Evolutionary conservation across 2,113 vertebrate genomes (phyloP).

Genomic region (Thalassarche chlororhynchos): DNA sequence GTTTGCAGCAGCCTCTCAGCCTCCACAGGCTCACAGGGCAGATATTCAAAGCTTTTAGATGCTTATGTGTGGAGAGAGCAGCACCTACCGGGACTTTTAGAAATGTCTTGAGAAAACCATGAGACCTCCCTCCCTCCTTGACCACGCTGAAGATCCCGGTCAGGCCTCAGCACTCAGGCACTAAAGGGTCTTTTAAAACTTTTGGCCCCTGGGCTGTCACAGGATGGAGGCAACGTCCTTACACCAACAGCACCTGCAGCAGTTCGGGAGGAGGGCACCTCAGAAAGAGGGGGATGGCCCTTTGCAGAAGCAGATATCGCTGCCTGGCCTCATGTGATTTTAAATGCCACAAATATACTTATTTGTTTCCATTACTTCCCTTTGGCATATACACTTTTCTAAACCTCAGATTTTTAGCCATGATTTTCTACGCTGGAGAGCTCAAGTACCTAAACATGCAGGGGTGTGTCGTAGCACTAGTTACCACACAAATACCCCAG

Average conservation of each 20-base stretch:
- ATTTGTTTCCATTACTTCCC: neutral
- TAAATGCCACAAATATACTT: neutral
- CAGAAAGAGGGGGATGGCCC: neutral
- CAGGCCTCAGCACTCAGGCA: too few species aligned
- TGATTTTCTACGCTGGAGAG: fast-evolving
- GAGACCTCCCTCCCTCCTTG: neutral
- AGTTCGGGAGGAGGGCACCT: fast-evolving
- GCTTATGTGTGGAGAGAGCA: neutral
- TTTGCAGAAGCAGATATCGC: neutral
- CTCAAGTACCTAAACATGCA: neutral
- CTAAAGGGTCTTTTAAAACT: neutral
- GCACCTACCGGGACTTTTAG: neutral
- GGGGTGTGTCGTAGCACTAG: too few species aligned
- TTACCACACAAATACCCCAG: neutral
- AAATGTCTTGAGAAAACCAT: neutral
- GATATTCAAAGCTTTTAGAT: neutral
- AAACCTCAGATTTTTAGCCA: neutral
- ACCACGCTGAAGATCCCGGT: neutral
- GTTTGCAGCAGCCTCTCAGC: neutral
- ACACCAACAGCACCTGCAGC: neutral
- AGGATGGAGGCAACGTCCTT: neutral
- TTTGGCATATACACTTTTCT: neutral
- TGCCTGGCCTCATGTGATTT: neutral
- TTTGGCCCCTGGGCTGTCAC: neutral
- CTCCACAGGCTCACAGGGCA: neutral